Base-by-base conservation (phyloP, 1,140 invertebrate genomes). In the Oreohelix idahoensis region DNA sequence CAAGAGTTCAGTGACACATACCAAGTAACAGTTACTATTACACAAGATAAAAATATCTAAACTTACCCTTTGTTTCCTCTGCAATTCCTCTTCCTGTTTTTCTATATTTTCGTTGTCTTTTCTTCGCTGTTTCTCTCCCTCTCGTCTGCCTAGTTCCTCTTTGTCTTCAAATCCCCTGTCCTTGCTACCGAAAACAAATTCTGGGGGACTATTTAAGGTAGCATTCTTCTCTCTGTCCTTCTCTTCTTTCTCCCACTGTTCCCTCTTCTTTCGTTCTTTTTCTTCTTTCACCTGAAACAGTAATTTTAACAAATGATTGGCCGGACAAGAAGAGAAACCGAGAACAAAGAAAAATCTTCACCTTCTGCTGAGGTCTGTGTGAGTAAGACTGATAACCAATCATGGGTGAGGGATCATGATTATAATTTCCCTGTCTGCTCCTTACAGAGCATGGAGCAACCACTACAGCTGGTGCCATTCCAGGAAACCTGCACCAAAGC, bases 201-300 rank as follows among this genome's bases (percentile, higher is more conserved):
- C n/a, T 17, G 63, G 29, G 5, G 63, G 1, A 2, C 29, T 8
- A 32, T 8, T 5, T 66, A n/a, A 66, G 29, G 1, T 29, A 8
- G 63, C 17, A 0, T 66, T 66, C 17, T 32, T 66, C 29, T 66
- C 63, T 35, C 32, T 66, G 4, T 66, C n/a, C 17, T 4, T 32
- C 63, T 32, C 29, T 66, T 66, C 63, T 35, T 66, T 66, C 63
- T 66, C 29, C 63, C 63, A 66, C 17, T 66, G 63, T 66, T 66
- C n/a, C 29, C 20, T 66, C 29, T 66, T 66, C 63, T 66, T 66
- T 66, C 63, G 23, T 66, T 66, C 63, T 32, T 66, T 66, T 23
- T 66, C 63, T 32, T 66, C 63, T 17, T 66, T 66, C 63, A 66
- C 4, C 63, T 66, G 63, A 66, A 66, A 66, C 51, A 58, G 42